Base-by-base conservation (phyloP, 2,113 vertebrate species). In the Ctenomys sociabilis region DNA sequence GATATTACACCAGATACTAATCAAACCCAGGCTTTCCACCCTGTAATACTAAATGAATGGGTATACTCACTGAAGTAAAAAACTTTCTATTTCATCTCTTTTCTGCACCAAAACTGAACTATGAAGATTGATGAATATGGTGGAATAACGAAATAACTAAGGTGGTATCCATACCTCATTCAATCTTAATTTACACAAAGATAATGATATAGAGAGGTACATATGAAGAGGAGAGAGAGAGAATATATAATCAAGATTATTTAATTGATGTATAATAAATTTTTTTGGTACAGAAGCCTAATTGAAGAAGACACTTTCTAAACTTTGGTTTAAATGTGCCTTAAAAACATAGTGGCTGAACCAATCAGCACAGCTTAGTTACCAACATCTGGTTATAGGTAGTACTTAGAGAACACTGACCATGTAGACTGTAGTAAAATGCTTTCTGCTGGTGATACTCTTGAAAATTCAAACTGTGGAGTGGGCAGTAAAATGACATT, bases 301-400 rank as follows among this genome's bases (percentile, higher is more conserved):
- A 81, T 19, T 35, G 7, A 80, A 30, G 28, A 52, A 66, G 43
- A 59, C n/a, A 24, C 66, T 64, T 68, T 12, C 64, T 49, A 68
- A 70, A 63, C 35, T 70, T 70, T 91, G 54, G 72, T 24, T 61
- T 54, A 57, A 63, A 26, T 64, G 57, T 19, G 22, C 7, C 57
- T 88, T 57, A 82, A 57, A 75, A 43, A 61, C 7, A n/a, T 9
- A 28, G 14, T 11, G 7, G 64, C 24, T 82, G n/a, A 77, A 26
- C 54, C 73, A 17, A 2, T 72, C 21, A 17, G 24, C 7, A 26
- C 9, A 61, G 82, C 30, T 14, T 12, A 3, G 26, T 45, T 43
- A 35, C 12, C 30, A 28, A 16, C 3, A 0, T 57, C 32, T 5
- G 24, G 2, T 7, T 0, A 0, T 40, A 45, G 59, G 21, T 2